A percentile compares a stretch with the other conserved stretches of the same genome.
phyloP scores from a whole-genome alignment of 2,797 vertebrate species.

The Darevskia nairensis region DNA sequence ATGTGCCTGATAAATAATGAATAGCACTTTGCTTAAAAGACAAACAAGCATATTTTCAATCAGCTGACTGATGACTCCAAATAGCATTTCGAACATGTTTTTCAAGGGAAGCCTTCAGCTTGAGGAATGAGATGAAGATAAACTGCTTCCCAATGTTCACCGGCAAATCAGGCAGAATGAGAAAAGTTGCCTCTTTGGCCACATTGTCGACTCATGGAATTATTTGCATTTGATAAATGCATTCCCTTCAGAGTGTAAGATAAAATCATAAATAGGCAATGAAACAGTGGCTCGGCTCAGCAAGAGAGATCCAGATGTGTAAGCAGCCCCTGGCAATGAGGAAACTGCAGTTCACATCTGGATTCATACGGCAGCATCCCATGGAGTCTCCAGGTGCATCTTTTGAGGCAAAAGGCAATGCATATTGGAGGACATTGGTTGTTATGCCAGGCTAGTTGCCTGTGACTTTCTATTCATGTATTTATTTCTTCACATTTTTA shows the following conservation, averaged over 20 bases:
- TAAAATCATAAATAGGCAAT: conserved; percentile 24
- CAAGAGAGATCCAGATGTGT: background rate
- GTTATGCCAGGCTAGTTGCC: background rate
- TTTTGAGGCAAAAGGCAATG: background rate
- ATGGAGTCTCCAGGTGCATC: background rate
- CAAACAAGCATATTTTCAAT: background rate
- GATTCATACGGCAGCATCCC: background rate
- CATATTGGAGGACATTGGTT: background rate
- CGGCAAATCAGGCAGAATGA: background rate
- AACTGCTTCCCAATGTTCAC: background rate
- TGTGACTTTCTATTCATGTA: background rate
- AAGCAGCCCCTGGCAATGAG: background rate
- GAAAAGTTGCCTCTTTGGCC: background rate
- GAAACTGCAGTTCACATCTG: background rate
- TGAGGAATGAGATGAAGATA: background rate
- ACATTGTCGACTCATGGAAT: conserved; percentile 12
- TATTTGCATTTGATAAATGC: background rate
- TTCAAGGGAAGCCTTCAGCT: conserved; percentile 19
- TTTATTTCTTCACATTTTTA: conserved; percentile 1
- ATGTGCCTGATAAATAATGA: conserved; percentile 30
- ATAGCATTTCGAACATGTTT: conserved; percentile 34
- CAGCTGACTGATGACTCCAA: conserved; percentile 27
- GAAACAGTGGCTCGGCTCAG: background rate
- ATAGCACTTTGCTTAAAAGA: conserved; percentile 32
- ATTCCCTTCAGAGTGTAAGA: background rate